Evolutionary conservation across 37 sponge, comb jelly and placozoan genomes (phyloP).

Genomic region (Halichondria panicea): DNA sequence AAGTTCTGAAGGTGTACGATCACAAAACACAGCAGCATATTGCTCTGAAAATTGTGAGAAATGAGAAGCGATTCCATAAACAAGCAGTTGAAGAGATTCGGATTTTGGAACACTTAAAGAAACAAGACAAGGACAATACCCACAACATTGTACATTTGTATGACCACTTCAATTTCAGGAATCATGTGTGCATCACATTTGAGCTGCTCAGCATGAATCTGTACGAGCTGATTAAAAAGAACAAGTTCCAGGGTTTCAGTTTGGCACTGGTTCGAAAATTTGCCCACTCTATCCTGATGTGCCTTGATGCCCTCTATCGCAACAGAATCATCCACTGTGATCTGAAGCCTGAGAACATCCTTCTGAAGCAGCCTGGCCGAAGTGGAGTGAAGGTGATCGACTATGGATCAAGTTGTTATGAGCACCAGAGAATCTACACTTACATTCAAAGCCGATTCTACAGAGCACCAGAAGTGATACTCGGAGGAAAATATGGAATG

Average conservation of each 20-base stretch:
- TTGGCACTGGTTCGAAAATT: conserved; percentile 95
- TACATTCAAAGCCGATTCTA: conserved; percentile 98
- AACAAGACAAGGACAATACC: conserved; percentile 89
- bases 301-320: conserved; percentile 87
- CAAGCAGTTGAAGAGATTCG: conserved; percentile 95
- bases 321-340: conserved; percentile 99
- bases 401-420: conserved; percentile 96
- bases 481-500: conserved; percentile 95
- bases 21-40: conserved; percentile 92
- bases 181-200: conserved; percentile 97
- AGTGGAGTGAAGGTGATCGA: conserved; percentile 98
- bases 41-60: conserved; percentile 94
- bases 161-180: conserved; percentile 94
- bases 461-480: conserved; percentile 94
- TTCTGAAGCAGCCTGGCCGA: conserved; percentile 88
- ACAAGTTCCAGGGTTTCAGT: conserved; percentile 99
- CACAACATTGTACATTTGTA: conserved; percentile 94
- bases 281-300: conserved; percentile 96
- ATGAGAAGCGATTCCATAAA: conserved; percentile 96
- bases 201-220: conserved; percentile 98
- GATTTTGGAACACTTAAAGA: conserved; percentile 88
- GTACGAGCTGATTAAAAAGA: conserved; percentile 99
- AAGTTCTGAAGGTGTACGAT: conserved; percentile 96
- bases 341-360: conserved; percentile 97
- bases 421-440: conserved; percentile 94